A percentile compares a stretch with the other conserved stretches of the same genome.
These are phyloP conservation scores for Parazoanthus swiftii DNA, from an alignment of 92 coral and sea anemone species.

Conservation along the genomic window DNA sequence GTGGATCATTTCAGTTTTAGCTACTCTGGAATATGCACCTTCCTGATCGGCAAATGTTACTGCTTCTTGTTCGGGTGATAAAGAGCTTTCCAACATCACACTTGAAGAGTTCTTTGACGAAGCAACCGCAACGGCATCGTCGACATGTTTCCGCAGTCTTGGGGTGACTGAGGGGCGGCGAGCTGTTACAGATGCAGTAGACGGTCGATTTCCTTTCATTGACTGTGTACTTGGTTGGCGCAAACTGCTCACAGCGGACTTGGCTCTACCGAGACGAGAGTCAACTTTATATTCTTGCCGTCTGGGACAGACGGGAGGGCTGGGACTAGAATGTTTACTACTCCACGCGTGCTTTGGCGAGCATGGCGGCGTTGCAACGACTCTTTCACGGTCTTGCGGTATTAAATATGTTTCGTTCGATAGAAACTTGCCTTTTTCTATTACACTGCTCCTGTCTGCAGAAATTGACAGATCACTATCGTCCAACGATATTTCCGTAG, in stretches of 20 bases:
- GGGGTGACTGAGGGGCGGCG: not conserved
- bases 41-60: not conserved
- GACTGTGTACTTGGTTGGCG: not conserved
- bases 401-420: not conserved
- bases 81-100: not conserved
- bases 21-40: not conserved
- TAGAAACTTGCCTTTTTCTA: not conserved
- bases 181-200: conserved; percentile 10
- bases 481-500: not conserved
- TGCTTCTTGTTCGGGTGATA: not conserved
- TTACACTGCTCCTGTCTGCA: not conserved
- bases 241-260: conserved; percentile 20
- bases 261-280: not conserved
- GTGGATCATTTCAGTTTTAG: not conserved
- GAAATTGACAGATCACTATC: not conserved
- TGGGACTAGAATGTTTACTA: not conserved
- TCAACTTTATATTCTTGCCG: not conserved
- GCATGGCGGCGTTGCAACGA: not conserved
- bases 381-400: not conserved
- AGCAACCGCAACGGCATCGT: not conserved
- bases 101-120: not conserved
- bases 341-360: conserved; percentile 25
- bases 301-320: not conserved
- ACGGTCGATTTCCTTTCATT: not conserved
- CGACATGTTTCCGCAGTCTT: not conserved